phyloP scores from a whole-genome alignment of 2,888 invertebrate genomes.

The Yponomeuta cagnagella region DNA sequence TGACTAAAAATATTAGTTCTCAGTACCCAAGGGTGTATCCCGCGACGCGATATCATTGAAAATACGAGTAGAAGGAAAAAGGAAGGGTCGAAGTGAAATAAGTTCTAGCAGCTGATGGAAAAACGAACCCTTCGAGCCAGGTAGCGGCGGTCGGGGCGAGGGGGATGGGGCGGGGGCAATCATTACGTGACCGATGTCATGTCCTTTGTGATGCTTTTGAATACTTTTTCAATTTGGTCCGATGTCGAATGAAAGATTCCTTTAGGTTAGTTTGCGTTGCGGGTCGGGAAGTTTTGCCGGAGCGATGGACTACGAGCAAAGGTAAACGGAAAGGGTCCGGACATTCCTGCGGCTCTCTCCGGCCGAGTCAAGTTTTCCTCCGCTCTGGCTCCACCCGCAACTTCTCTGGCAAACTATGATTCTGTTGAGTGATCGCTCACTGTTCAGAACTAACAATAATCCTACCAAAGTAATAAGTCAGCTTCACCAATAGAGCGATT shows the following conservation, averaged over 20 bases:
- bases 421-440: too few relatives aligned
- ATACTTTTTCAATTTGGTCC: constrained; percentile 14
- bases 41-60: constrained; percentile 31
- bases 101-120: constrained; percentile 12
- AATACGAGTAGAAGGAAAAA: constrained; percentile 24
- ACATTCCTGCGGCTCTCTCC: too few relatives aligned
- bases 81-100: constrained; percentile 16
- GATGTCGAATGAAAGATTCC: constrained; percentile 13
- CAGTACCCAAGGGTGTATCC: constrained; percentile 29
- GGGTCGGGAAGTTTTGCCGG: neutral
- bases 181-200: constrained; percentile 16
- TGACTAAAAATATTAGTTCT: constrained; percentile 36
- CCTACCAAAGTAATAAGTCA: too few relatives aligned
- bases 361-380: too few relatives aligned
- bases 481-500: too few relatives aligned
- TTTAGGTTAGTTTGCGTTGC: constrained; percentile 8
- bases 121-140: constrained; percentile 8
- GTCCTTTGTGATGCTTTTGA: constrained; percentile 10
- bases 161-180: neutral
- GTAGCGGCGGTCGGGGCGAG: constrained; percentile 2
- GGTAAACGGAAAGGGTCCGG: too few relatives aligned
- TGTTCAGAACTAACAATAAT: too few relatives aligned
- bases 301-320: too few relatives aligned
- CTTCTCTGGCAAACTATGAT: too few relatives aligned
- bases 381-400: too few relatives aligned